Conservation (phyloP, 2,113 vertebrate species). For the Heterochromis multidens region DNA sequence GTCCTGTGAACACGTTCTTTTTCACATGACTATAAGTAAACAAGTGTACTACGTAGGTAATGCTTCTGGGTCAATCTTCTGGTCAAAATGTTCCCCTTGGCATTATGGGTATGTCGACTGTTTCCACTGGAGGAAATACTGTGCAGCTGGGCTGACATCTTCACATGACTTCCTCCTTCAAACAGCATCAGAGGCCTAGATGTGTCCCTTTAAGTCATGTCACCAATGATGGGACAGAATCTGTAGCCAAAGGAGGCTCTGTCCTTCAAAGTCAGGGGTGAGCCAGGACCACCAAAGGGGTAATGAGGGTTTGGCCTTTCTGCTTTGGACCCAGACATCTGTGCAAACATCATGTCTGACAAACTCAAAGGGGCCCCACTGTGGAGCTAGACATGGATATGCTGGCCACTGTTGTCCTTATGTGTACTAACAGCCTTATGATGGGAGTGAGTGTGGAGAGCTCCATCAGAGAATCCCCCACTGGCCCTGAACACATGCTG, state of each 20-base stretch:
- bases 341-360: slow-evolving; percentile 73
- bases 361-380: slow-evolving; percentile 52
- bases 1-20: accelerated
- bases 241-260: slow-evolving; percentile 41
- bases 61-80: background rate
- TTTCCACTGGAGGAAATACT: slow-evolving; percentile 3
- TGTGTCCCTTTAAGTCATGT: slow-evolving; percentile 45
- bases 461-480: slow-evolving; percentile 11
- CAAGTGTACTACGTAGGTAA: background rate
- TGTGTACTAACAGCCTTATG: slow-evolving; percentile 20
- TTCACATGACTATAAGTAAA: background rate
- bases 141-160: slow-evolving; percentile 25
- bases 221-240: slow-evolving; percentile 38
- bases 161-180: background rate
- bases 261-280: slow-evolving; percentile 18
- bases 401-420: slow-evolving; percentile 41
- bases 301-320: slow-evolving; percentile 28
- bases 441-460: slow-evolving; percentile 22
- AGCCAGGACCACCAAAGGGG: slow-evolving; percentile 42
- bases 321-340: slow-evolving; percentile 71
- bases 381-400: slow-evolving; percentile 49
- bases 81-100: background rate
- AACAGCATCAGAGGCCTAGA: slow-evolving; percentile 5
- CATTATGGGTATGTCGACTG: slow-evolving; percentile 1
- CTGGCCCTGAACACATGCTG: slow-evolving; percentile 32